These are phyloP conservation scores for Petrocephalus sullivani DNA, from an alignment of 2,797 vertebrate species.

Conservation along the genomic window DNA sequence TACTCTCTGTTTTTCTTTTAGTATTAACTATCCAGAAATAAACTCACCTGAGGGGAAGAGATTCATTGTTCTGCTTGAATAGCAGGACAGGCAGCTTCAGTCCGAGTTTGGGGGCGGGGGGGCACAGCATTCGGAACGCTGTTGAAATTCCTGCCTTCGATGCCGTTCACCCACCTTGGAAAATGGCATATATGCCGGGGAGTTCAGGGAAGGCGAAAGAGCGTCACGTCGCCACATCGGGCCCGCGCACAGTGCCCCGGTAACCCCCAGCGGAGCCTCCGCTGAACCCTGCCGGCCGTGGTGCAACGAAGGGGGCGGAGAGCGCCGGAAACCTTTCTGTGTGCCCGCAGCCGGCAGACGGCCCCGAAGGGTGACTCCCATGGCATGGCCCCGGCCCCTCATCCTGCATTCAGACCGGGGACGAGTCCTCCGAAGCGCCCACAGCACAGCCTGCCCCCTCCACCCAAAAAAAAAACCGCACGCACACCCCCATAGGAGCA, in stretches of 20 bases:
- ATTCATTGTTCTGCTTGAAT: conserved; percentile 44
- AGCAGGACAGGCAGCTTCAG: conserved; percentile 37
- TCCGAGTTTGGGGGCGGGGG: neutral
- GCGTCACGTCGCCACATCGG: conserved; percentile 29
- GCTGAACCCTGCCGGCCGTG: conserved; percentile 40
- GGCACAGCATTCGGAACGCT: neutral
- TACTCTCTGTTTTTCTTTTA: neutral
- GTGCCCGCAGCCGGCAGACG: conserved; percentile 39
- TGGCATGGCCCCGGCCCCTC: conserved; percentile 11
- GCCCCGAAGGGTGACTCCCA: neutral
- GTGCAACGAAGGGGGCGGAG: conserved; percentile 53
- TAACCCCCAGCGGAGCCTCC: conserved; percentile 45
- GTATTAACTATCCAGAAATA: neutral
- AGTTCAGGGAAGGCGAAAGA: conserved; percentile 13
- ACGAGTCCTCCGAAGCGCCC: neutral
- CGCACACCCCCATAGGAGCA: neutral
- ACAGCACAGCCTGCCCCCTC: neutral
- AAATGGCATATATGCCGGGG: conserved; percentile 36
- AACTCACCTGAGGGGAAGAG: conserved; percentile 56
- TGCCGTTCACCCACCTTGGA: neutral
- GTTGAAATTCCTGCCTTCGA: conserved; percentile 9
- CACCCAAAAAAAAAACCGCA: neutral
- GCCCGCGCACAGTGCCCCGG: conserved; percentile 39
- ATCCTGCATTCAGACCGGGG: neutral
- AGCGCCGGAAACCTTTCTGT: conserved; percentile 46